Conservation (phyloP, 2,797 vertebrate species). For the Danio jaintianensis region DNA sequence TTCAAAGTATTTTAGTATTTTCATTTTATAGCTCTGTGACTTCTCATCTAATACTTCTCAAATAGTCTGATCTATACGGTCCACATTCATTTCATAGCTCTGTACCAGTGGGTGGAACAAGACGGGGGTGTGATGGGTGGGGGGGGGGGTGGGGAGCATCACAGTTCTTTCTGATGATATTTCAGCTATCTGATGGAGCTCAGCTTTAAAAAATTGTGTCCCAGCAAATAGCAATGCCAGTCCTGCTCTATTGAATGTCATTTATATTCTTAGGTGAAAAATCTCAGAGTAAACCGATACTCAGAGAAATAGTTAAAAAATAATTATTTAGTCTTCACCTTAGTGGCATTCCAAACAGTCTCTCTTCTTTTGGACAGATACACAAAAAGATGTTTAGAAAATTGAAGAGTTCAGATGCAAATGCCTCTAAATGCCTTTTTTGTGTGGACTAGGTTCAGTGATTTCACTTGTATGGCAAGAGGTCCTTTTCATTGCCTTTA, state of each 20-base stretch:
- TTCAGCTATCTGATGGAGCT: neutral
- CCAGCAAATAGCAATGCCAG: neutral
- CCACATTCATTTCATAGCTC: constrained; percentile 14
- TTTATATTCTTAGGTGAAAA: constrained; percentile 7
- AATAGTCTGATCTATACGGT: neutral
- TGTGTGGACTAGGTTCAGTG: too few relatives aligned
- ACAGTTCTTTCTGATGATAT: neutral
- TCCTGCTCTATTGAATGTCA: neutral
- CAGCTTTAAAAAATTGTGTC: neutral
- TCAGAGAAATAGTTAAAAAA: neutral
- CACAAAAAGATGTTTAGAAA: neutral
- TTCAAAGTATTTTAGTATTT: neutral
- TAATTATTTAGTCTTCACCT: neutral
- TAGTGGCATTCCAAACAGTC: neutral
- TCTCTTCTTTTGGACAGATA: neutral
- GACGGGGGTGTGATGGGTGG: neutral
- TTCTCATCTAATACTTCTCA: neutral
- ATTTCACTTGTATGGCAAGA: too few relatives aligned
- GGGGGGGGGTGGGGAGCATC: too few relatives aligned
- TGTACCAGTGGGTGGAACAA: neutral
- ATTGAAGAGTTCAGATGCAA: too few relatives aligned
- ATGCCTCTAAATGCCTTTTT: too few relatives aligned
- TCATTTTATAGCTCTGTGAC: too few relatives aligned
- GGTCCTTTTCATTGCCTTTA: too few relatives aligned
- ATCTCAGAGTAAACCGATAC: neutral